These are phyloP conservation scores for Leptinotarsa defecta DNA, from an alignment of 1,140 invertebrate genomes.

Conservation along the genomic window DNA sequence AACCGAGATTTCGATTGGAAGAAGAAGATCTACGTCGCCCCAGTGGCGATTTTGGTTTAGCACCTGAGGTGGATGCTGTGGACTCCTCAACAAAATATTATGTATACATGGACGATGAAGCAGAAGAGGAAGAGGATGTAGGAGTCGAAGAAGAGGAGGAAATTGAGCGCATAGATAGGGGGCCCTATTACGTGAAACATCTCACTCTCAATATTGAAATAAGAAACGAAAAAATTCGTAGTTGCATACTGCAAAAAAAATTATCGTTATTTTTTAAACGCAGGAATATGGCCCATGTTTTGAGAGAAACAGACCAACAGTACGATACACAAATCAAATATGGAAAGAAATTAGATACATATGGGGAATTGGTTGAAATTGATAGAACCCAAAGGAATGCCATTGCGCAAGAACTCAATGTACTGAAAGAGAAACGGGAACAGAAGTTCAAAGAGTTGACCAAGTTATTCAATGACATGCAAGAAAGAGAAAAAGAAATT, in stretches of 20 bases:
- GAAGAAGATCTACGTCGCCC: background rate
- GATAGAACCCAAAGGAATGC: slow-evolving; percentile 30
- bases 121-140: slow-evolving; percentile 36
- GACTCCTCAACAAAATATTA: slow-evolving; percentile 1
- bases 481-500: slow-evolving; percentile 41
- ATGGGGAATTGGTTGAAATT: slow-evolving; percentile 34
- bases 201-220: slow-evolving; percentile 32
- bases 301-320: slow-evolving; percentile 41
- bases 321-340: slow-evolving; percentile 43
- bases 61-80: background rate
- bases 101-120: slow-evolving; percentile 23
- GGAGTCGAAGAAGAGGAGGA: slow-evolving; percentile 26
- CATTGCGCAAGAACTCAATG: slow-evolving; percentile 35
- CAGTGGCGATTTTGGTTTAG: slow-evolving; percentile 14
- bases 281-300: slow-evolving; percentile 49
- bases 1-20: slow-evolving; percentile 6
- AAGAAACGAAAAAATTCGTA: slow-evolving; percentile 37
- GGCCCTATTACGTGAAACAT: slow-evolving; percentile 40
- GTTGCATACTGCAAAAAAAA: slow-evolving; percentile 48
- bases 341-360: slow-evolving; percentile 41
- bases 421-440: slow-evolving; percentile 35
- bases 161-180: slow-evolving; percentile 37
- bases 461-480: slow-evolving; percentile 35
- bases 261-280: slow-evolving; percentile 48
- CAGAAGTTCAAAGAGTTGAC: slow-evolving; percentile 29